Evolutionary conservation across 1,140 invertebrate genomes (phyloP).

Genomic region (Glossosoma conforme): DNA sequence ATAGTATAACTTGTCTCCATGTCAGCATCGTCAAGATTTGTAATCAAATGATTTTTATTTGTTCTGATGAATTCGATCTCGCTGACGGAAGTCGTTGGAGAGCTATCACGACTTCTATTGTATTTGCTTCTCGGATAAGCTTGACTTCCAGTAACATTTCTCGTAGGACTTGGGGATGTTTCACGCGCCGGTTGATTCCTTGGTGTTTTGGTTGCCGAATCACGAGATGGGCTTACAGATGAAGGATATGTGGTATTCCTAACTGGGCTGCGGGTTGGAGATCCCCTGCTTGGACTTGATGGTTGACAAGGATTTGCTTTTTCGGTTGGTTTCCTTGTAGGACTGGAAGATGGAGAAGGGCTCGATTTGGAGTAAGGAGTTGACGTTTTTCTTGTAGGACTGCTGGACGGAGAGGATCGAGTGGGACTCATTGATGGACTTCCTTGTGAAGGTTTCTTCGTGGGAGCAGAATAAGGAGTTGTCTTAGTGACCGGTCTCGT

Average conservation of each 20-base stretch:
- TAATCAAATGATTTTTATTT: constrained; percentile 35
- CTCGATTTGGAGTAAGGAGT: constrained; percentile 1
- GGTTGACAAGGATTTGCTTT: constrained; percentile 2
- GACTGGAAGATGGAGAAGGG: constrained; percentile 13
- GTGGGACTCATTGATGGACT: not conserved
- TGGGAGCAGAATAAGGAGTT: no score
- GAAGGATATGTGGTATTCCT: constrained; percentile 18
- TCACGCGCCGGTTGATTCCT: constrained; percentile 23
- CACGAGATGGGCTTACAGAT: constrained; percentile 34
- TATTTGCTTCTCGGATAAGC: constrained; percentile 36
- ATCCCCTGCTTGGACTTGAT: constrained; percentile 10
- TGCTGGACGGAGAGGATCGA: constrained; percentile 1
- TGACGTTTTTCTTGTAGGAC: constrained; percentile 6
- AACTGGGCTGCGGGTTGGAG: constrained; percentile 31
- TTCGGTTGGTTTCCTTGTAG: constrained; percentile 6
- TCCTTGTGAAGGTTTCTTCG: not conserved
- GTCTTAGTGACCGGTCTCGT: not conserved
- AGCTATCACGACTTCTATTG: constrained; percentile 41
- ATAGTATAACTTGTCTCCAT: constrained; percentile 21
- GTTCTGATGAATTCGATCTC: constrained; percentile 45
- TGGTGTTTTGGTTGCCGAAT: constrained; percentile 44
- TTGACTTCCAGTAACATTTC: not conserved
- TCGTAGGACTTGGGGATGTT: constrained; percentile 8
- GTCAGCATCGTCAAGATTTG: constrained; percentile 40
- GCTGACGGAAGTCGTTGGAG: constrained; percentile 49